These are phyloP conservation scores for Glossophaga mutica DNA, from an alignment of 2,797 vertebrate species.

Conservation along the genomic window DNA sequence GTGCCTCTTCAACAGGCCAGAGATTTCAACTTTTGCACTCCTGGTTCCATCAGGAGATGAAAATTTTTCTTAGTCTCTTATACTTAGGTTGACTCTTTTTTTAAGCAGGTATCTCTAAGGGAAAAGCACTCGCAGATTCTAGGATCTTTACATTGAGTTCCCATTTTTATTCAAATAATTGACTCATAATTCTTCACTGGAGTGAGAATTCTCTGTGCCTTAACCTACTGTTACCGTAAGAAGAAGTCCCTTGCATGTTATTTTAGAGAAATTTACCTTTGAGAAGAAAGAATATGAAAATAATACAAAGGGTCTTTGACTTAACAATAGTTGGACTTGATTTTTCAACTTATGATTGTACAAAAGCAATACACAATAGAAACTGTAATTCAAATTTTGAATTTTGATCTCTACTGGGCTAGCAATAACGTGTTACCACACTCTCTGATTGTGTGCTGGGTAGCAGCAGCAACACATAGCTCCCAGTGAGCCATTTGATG, in stretches of 20 bases:
- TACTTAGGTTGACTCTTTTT: not conserved
- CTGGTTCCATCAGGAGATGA: not conserved
- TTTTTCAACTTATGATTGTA: not conserved
- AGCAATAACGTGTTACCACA: not conserved
- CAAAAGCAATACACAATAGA: not conserved
- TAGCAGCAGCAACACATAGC: not conserved
- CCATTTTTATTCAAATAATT: not conserved
- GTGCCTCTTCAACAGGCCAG: not conserved
- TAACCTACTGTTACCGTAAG: not conserved
- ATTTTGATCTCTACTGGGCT: not conserved
- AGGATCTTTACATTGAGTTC: not conserved
- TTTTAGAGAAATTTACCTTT: not conserved
- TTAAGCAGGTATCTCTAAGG: not conserved
- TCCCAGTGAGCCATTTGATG: not conserved
- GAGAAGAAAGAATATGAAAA: not conserved
- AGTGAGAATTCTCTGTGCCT: not conserved
- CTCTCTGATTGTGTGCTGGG: not conserved
- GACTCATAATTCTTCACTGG: not conserved
- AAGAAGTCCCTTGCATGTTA: accelerated
- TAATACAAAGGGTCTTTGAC: not conserved
- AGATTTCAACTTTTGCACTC: not conserved
- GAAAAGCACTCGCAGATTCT: not conserved
- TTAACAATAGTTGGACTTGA: not conserved
- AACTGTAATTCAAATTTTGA: not conserved
- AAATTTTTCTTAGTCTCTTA: not conserved